Base-by-base conservation (phyloP, 1,140 invertebrate species). In the Brachionus manjavacas region DNA sequence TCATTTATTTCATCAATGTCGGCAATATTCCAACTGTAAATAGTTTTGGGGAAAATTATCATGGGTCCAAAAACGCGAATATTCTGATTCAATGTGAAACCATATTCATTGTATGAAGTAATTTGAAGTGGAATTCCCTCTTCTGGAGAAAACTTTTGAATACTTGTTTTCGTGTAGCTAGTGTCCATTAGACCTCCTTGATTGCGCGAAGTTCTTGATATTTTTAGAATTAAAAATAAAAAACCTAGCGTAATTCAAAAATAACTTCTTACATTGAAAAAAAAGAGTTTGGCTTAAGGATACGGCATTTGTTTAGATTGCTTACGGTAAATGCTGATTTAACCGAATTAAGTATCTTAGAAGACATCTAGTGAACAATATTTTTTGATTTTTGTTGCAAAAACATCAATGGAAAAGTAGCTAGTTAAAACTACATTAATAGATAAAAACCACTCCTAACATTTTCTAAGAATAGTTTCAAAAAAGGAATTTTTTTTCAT, bases 1-100 rank as follows among this genome's bases (percentile, higher is more conserved):
- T 64, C 79, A 64, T 81, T 81, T 31, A 81, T 14, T 81, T 81
- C 79, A 81, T 81, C 23, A 1, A 81, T 31, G 35, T 64, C 79
- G 12, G 31, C 39, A 20, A 81, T 16, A 81, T 81, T 81, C 79
- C 79, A 81, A 11, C 79, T 81, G 16, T 64, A 81, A 12, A 81
- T 81, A 14, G 79, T 81, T 35, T 81, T 81, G 2, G 79, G 79
- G 46, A 81, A 81, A 64, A 81, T 81, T 0, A 68, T 46, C 35
- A 81, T 64, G 1, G 79, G 79, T 11, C 79, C 79, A 28, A 81
- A 31, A 25, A 81, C 16, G 9, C 16, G 55, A 2, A 81, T 81
- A n/a, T 81, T 81, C 3, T 81, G 14, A 68, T 81, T 81, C 8
- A 81, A 23, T 35, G 52, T 23, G 39, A 81, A 81, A 35, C 79